Evolutionary conservation across 1,140 invertebrate species (phyloP).

Genomic region (Trissolcus basalis): DNA sequence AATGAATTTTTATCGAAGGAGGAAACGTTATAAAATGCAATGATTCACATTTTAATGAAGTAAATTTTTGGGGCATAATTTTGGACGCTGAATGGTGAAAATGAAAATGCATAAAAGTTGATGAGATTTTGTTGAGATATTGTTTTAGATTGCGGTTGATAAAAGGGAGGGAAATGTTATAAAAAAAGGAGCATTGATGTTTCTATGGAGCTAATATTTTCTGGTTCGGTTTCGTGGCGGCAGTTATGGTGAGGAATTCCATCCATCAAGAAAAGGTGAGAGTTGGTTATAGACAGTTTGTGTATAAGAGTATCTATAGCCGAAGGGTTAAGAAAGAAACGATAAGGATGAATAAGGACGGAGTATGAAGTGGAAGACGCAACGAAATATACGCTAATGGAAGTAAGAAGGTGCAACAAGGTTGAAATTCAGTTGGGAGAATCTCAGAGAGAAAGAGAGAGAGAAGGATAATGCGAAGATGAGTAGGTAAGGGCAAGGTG

Average conservation of each 20-base stretch:
- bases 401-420: conserved; percentile 44
- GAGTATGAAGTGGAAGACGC: conserved; percentile 48
- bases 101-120: too few species aligned
- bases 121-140: too few species aligned
- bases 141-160: too few species aligned
- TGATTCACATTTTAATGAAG: too few species aligned
- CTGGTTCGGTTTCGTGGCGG: conserved; percentile 71
- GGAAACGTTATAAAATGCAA: too few species aligned
- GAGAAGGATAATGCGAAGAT: conserved; percentile 51
- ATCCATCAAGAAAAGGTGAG: conserved; percentile 71
- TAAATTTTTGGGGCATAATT: too few species aligned
- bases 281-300: conserved; percentile 69
- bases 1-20: too few species aligned
- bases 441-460: conserved; percentile 42
- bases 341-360: conserved; percentile 47
- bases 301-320: conserved; percentile 64
- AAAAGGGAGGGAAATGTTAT: conserved; percentile 22
- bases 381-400: conserved; percentile 46
- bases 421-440: conserved; percentile 48
- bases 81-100: too few species aligned
- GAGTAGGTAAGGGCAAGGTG: conserved; percentile 59
- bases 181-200: conserved; percentile 62
- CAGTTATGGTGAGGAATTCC: conserved; percentile 69
- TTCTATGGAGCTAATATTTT: conserved; percentile 71
- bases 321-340: conserved; percentile 59